Evolutionary conservation across 2,113 vertebrate genomes (phyloP), one percentile per base, ranked within the genome.

Genomic region (Dicentrarchus labrax): DNA sequence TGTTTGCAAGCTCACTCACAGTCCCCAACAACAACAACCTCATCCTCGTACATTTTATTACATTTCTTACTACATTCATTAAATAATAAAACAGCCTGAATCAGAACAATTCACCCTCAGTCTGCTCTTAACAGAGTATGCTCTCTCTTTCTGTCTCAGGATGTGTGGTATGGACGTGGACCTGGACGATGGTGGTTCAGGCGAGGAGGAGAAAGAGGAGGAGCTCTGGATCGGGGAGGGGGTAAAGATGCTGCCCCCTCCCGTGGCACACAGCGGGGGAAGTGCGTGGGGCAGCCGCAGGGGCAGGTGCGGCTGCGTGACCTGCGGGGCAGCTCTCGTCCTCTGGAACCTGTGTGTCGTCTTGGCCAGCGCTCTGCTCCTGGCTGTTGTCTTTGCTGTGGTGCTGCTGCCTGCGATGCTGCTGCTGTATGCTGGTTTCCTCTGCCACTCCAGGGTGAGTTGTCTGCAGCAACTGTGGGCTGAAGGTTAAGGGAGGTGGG

Each of bases 371-470:
- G 83, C 93, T 8, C 66, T 95, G 43, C 80, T 98, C 48, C 92
- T 97, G 87, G 86, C 85, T 0, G 39, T 90, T 54, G 91, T 97
- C 54, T 95, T 97, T 65, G 92, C 92, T 17, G 85, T 95, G 57
- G 89, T 97, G 68, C 93, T 97, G 82, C 90, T 97, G 78, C 97
- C 97, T 0, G 95, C 96, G 0, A 84, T 93, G n/a, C 90, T 95
- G 92, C 96, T 97, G 92, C 92, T 98, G 54, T 95, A 96, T 22
- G 93, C 93, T 0, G 97, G 97, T 2, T 97, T 97, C 77, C 95
- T 97, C 85, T 98, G 97, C 79, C 97, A 97, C 68, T 96, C 97
- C 24, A 95, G 96, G 95, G 97, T 98, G 85, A 94, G 93, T 62
- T 13, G 13, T 59, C 39, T 1, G 16, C n/a, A 59, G 22, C 17